These are phyloP conservation scores for Eupithecia centaureata DNA, from an alignment of 2,888 invertebrate species.

Conservation along the genomic window DNA sequence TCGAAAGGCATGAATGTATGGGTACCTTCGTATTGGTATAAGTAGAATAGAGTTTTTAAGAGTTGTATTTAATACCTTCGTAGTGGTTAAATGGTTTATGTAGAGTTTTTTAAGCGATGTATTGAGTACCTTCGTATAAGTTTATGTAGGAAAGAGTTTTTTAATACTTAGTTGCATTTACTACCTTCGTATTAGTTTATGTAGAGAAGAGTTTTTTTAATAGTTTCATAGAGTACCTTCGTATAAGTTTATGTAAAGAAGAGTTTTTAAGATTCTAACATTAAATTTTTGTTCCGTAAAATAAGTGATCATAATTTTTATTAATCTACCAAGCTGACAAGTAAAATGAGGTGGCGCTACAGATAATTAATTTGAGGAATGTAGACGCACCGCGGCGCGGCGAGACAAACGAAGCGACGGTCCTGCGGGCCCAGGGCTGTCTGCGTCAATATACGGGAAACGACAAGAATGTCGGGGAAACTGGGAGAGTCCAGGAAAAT, in stretches of 20 bases:
- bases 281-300: background rate
- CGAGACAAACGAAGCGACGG: slow-evolving; percentile 14
- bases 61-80: no score
- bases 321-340: slow-evolving; percentile 12
- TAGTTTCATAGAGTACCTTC: background rate
- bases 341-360: slow-evolving; percentile 25
- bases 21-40: no score
- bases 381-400: slow-evolving; percentile 19
- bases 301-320: background rate
- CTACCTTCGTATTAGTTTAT: no score
- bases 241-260: no score
- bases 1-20: no score
- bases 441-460: background rate
- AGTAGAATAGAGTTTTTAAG: no score
- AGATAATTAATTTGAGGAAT: slow-evolving; percentile 29
- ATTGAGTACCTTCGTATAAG: no score
- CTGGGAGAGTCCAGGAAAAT: no score
- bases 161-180: no score
- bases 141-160: no score
- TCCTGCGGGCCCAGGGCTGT: background rate
- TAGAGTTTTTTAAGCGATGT: no score
- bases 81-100: no score
- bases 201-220: background rate
- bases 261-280: background rate
- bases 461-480: background rate